Evolutionary conservation across 2,797 vertebrate species (phyloP).

Genomic region (Otolemur crassicaudatus): DNA sequence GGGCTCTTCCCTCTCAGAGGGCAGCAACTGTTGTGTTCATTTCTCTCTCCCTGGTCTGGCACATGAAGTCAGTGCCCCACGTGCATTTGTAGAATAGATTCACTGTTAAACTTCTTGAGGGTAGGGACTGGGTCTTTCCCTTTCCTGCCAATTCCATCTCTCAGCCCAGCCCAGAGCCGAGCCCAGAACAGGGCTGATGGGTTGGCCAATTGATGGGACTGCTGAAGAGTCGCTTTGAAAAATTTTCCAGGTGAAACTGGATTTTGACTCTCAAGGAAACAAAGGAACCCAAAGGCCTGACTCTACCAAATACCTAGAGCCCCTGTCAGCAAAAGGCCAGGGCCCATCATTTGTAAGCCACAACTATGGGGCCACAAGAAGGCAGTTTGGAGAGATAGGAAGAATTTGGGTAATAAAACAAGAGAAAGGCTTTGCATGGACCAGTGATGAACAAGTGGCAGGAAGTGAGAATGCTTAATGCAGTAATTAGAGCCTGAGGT

Average conservation of each 20-base stretch:
- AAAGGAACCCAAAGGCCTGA: conserved; percentile 18
- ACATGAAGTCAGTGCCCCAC: not conserved
- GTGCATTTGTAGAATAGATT: not conserved
- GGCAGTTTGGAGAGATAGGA: not conserved
- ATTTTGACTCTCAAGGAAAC: conserved; percentile 35
- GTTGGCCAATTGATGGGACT: not conserved
- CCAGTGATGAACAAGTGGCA: not conserved
- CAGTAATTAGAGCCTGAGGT: not conserved
- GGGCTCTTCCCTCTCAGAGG: not conserved
- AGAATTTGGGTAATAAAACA: not conserved
- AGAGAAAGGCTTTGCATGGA: not conserved
- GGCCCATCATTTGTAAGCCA: not conserved
- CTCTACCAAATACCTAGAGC: not conserved
- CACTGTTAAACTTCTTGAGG: not conserved
- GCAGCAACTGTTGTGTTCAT: not conserved
- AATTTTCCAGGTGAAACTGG: conserved; percentile 16
- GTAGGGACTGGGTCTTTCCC: not conserved
- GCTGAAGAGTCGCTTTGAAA: not conserved
- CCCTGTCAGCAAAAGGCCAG: not conserved
- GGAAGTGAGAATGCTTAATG: not conserved
- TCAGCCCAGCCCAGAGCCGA: not conserved
- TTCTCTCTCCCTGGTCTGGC: not conserved
- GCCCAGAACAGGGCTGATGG: not conserved
- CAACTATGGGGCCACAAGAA: not conserved
- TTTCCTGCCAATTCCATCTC: not conserved